Base-by-base conservation (phyloP, 2,113 vertebrate genomes). In the Odocoileus hemionus region DNA sequence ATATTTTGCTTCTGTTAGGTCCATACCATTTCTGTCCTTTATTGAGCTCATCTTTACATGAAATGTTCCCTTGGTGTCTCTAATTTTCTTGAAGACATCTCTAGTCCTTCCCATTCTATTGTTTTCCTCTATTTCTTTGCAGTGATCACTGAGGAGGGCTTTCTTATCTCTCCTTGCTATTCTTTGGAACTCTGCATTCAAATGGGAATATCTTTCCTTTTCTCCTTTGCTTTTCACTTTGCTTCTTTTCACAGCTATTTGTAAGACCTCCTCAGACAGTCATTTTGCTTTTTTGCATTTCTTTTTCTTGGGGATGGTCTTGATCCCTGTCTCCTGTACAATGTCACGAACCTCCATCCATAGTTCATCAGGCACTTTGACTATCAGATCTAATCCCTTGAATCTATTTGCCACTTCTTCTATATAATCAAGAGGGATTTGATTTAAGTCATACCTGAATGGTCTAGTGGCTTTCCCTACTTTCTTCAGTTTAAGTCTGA, bases 111-210 rank as follows among this genome's bases (percentile, higher is more conserved):
- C 7, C 30, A 64, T 64, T 64, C 15, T 64, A 0, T 64, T 64
- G 7, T n/a, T 64, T n/a, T 9, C 33, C 61, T n/a, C 33, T 64
- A 9, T n/a, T 64, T 64, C 16, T 64, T 64, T n/a, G 4, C 33
- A n/a, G 0, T 64, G 30, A n/a, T 19, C 1, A 0, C 61, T 9
- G 15, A 64, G 33, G 15, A 64, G 9, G 61, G 1, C 61, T 64
- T n/a, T 64, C 15, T 64, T 64, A 2, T 64, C 16, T n/a, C 7
- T 64, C 61, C 61, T 64, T n/a, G 61, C 61, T n/a, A 64, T 64
- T 64, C 33, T 64, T 64, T 64, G 30, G 3, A 64, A 64, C 61
- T 64, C 61, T n/a, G 15, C 61, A n/a, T n/a, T 64, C 61, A 64
- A 19, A n/a, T n/a, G 33, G 3, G 33, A 9, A n/a, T 64, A n/a